Evolutionary conservation across 2,797 vertebrate species (phyloP).

Genomic region (Alosa sapidissima): DNA sequence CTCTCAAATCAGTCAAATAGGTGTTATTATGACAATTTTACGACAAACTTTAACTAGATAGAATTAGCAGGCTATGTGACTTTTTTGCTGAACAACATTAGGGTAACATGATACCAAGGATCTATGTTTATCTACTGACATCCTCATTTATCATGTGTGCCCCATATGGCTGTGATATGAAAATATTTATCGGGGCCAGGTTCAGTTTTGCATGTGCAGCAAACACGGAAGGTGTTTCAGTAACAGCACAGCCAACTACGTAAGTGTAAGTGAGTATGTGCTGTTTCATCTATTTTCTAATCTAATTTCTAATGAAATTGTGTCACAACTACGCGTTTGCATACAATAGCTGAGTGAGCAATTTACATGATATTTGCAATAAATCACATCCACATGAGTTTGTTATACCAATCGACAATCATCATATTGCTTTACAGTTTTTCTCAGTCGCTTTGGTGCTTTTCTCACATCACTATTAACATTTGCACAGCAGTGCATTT

Average conservation of each 20-base stretch:
- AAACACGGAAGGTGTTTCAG: constrained; percentile 42
- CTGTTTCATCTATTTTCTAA: constrained; percentile 42
- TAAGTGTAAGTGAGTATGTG: constrained; percentile 38
- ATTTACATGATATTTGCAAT: constrained; percentile 38
- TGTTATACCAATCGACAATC: not conserved
- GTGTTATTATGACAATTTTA: no score
- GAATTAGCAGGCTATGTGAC: no score
- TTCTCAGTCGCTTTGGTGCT: no score
- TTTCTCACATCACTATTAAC: no score
- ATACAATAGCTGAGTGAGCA: constrained; percentile 37
- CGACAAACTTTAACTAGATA: no score
- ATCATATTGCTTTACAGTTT: not conserved
- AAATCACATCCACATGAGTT: constrained; percentile 46
- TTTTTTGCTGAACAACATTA: not conserved
- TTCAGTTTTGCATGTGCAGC: constrained; percentile 50
- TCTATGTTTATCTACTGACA: not conserved
- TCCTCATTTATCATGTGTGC: not conserved
- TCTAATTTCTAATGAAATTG: constrained; percentile 28
- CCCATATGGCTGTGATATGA: constrained; percentile 8
- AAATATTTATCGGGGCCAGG: constrained; percentile 48
- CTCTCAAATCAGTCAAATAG: no score
- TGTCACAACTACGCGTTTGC: constrained; percentile 48
- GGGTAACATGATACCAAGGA: not conserved
- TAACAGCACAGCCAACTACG: constrained; percentile 30
- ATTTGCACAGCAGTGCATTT: no score